Evolutionary conservation across 2,888 invertebrate genomes (phyloP).

Genomic region (Mythimna vitellina): DNA sequence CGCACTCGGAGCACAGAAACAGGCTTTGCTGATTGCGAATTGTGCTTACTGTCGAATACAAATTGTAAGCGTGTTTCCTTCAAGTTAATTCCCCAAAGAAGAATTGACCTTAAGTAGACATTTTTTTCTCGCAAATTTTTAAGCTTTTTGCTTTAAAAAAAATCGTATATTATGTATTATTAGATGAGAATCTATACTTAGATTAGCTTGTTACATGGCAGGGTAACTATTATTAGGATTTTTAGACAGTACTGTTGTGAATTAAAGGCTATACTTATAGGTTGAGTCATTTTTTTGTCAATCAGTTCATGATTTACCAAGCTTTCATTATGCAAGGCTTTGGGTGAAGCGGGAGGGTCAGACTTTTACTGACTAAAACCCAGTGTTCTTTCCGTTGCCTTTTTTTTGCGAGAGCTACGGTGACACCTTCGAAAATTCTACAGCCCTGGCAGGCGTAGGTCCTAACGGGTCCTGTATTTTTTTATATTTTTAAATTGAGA

Average conservation of each 20-base stretch:
- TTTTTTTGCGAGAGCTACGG: no score
- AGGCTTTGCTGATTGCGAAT: slow-evolving; percentile 87
- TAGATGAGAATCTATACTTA: slow-evolving; percentile 47
- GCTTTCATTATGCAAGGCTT: no score
- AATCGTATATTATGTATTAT: slow-evolving; percentile 32
- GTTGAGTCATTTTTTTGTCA: no score
- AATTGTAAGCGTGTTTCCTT: slow-evolving; percentile 83
- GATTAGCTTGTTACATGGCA: slow-evolving; percentile 36
- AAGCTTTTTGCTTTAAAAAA: slow-evolving; percentile 65
- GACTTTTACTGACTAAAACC: no score
- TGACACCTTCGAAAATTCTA: no score
- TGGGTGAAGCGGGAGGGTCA: no score
- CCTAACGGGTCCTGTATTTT: no score
- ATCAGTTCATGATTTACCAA: neutral
- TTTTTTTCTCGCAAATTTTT: slow-evolving; percentile 70
- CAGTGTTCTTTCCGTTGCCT: no score
- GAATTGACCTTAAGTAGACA: slow-evolving; percentile 78
- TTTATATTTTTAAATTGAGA: no score
- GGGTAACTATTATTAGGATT: neutral
- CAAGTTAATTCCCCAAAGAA: slow-evolving; percentile 79
- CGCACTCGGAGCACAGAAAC: slow-evolving; percentile 76
- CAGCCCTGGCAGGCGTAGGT: no score
- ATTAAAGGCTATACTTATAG: neutral
- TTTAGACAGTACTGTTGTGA: neutral
- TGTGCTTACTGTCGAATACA: slow-evolving; percentile 85